Base-by-base conservation (phyloP, 2,888 invertebrate genomes). In the Orchesella flavescens region DNA sequence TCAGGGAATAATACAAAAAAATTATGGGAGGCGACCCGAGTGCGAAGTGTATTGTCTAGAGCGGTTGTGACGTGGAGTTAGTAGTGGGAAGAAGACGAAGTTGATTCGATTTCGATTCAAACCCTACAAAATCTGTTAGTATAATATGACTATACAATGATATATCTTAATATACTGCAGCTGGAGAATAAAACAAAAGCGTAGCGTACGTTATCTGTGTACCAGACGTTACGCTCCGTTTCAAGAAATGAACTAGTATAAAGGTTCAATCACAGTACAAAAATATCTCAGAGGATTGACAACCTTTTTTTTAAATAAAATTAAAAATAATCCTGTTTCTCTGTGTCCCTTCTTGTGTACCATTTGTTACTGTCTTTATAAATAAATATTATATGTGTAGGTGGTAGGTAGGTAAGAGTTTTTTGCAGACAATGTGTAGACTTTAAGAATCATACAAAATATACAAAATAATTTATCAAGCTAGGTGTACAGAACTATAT, bases 281-380 rank as follows among this genome's bases (percentile, higher is more conserved):
- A 77, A 87, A 85, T 86, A 85, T 85, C 87, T 87, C 87, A 87
- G 86, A 87, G 87, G 87, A 87, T 87, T 86, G 85, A 85, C 77
- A 80, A 83, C 83, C 85, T 87, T 85, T 86, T 85, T 86, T 85
- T 86, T 80, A 61, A 77, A 68, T 77, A 76, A 23, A 23, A 23
- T 4, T 17, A 61, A 19, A 61, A 61, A 4, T 5, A 61, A 65
- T 65, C 65, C 65, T 65, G 65, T 65, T 65, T 65, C 65, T 43
- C 65, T 43, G 65, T 65, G 65, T 65, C 65, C 65, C 65, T 65
- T 65, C 65, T 65, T 65, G 65, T 65, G 65, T 61, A 69, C 57
- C 53, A 21, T 71, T 80, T 82, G 81, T 85, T 83, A 84, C 84
- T 76, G 72, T 79, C 24, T 84, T 57, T 75, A 72, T 59, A 72